Base-by-base conservation (phyloP, 2,797 vertebrate genomes). In the Neomorphus geoffroyi region DNA sequence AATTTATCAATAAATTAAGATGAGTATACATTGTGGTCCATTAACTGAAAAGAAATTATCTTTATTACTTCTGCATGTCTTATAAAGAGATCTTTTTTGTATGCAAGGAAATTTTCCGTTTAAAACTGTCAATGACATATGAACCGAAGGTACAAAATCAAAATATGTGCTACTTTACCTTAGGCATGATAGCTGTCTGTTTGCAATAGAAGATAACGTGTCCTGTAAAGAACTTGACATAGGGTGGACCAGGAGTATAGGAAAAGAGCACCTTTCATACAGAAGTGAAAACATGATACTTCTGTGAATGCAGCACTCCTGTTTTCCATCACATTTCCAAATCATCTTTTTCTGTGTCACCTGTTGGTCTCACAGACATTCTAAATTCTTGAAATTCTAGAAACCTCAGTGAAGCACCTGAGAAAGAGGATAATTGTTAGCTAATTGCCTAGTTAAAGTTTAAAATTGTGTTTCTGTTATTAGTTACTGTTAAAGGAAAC, bases 391-490 rank as follows among this genome's bases (percentile, higher is more conserved):
- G 3, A 6, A 26, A 46, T 54, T 93, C 71, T 35, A 51, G 22
- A 30, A 13, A 58, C 3, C 3, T 45, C 0, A 0, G 6, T 51
- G n/a, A 43, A 73, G 2, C 2, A 43, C 5, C 9, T 46, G 18
- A 84, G 21, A 74, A 54, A 58, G 6, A 32, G 0, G 4, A 30
- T 10, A 15, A 7, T 30, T 79, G 2, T 18, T 30, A 6, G 5
- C 46, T 3, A 2, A 4, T 41, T 60, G 21, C 53, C 13, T 80
- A 43, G 7, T n/a, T 51, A 82, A 79, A 70, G 2, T 3, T 28
- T 21, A 6, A 48, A 43, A 72, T 3, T 67, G 4, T 78, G 5
- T 46, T 86, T 72, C 27, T 61, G 1, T 45, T 61, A 16, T 35
- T 83, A 37, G 28, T 28, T 64, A 51, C 14, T 73, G 17, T 3